A percentile compares a stretch with the other conserved stretches of the same genome.
Conservation (phyloP, 1,140 invertebrate species). For the Aphis craccivora region DNA sequence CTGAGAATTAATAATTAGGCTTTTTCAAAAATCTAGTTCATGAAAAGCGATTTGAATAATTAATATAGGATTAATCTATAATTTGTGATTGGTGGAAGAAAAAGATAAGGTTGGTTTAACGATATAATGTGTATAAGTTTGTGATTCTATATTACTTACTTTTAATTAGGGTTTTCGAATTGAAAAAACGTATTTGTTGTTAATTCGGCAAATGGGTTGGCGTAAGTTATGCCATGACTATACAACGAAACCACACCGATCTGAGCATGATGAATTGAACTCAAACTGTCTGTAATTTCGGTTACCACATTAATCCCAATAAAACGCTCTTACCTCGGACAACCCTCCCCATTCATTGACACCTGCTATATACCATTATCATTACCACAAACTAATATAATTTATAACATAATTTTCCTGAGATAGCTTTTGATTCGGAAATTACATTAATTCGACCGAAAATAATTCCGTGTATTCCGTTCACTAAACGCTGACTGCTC, state of each 20-base stretch:
- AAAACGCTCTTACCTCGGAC: neutral
- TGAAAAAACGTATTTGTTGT: neutral
- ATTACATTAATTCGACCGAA: slow-evolving; percentile 7
- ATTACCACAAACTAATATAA: slow-evolving; percentile 8
- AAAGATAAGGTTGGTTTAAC: neutral
- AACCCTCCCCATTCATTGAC: neutral
- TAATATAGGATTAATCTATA: neutral
- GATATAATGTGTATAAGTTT: neutral
- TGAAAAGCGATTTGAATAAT: neutral
- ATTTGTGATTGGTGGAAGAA: neutral
- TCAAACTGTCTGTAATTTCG: neutral
- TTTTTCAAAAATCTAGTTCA: neutral
- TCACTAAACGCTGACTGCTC: neutral
- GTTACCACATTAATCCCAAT: neutral
- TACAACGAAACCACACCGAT: neutral
- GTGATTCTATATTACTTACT: neutral
- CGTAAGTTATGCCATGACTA: neutral
- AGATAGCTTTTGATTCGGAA: neutral
- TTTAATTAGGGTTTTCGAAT: slow-evolving; percentile 8
- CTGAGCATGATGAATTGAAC: slow-evolving; percentile 16
- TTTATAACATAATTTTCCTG: neutral
- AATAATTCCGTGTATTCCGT: neutral
- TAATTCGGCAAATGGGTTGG: neutral
- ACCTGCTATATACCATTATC: slow-evolving; percentile 13
- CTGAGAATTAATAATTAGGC: neutral